These are phyloP conservation scores for Dendrolimus pini DNA, from an alignment of 2,888 invertebrate genomes.

Conservation along the genomic window DNA sequence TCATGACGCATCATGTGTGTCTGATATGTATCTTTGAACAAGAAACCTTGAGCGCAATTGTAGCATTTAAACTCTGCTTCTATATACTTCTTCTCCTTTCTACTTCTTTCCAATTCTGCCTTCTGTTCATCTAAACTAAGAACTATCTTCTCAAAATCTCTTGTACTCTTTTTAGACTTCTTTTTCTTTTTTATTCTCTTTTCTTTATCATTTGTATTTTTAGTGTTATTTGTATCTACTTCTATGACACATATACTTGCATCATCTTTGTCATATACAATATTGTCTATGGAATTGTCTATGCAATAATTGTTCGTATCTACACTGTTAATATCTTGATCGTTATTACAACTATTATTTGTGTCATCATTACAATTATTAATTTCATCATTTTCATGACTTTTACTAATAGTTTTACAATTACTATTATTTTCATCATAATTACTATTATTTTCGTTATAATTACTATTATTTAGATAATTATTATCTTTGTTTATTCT, in stretches of 20 bases:
- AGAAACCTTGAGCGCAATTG: constrained; percentile 52
- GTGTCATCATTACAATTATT: background rate
- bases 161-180: constrained; percentile 26
- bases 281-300: background rate
- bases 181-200: constrained; percentile 5
- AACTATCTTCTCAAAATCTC: constrained; percentile 36
- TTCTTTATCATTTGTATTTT: constrained; percentile 5
- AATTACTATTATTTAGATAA: constrained; percentile 1
- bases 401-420: constrained; percentile 8
- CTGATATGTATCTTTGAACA: constrained; percentile 64
- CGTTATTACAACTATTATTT: background rate
- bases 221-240: constrained; percentile 8
- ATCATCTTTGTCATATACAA: background rate
- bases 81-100: constrained; percentile 51
- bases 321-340: background rate
- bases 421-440: constrained; percentile 2
- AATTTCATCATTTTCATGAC: constrained; percentile 7
- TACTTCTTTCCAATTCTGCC: constrained; percentile 43
- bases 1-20: constrained; percentile 70
- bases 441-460: constrained; percentile 3
- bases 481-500: constrained; percentile 2
- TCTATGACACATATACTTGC: constrained; percentile 7
- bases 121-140: constrained; percentile 57
- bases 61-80: constrained; percentile 60
- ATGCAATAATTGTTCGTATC: background rate